These are phyloP conservation scores for Melanostoma mellinum DNA, from an alignment of 2,888 invertebrate genomes.

Conservation along the genomic window DNA sequence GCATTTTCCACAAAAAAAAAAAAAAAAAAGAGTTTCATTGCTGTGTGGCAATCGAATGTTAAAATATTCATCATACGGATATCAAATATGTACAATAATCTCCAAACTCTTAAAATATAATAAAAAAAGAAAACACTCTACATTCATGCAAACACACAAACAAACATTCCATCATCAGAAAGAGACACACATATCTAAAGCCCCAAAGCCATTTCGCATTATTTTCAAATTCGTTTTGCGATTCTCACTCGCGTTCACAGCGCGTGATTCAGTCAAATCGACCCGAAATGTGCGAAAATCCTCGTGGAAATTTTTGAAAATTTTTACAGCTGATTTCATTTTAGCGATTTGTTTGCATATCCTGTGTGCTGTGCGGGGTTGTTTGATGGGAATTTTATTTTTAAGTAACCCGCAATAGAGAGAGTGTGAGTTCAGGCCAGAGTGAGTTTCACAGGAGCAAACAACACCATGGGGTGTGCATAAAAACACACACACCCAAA, in stretches of 20 bases:
- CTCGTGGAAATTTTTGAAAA: slow-evolving; percentile 82
- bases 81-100: slow-evolving; percentile 63
- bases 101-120: slow-evolving; percentile 41
- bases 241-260: slow-evolving; percentile 46
- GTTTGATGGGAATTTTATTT: slow-evolving; percentile 70
- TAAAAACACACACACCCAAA: slow-evolving; percentile 28
- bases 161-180: slow-evolving; percentile 1
- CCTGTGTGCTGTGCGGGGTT: slow-evolving; percentile 46
- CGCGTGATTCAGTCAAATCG: slow-evolving; percentile 72
- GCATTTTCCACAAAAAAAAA: too few species aligned
- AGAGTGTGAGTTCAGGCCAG: slow-evolving; percentile 13
- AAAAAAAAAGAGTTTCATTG: too few species aligned
- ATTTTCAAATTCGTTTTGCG: slow-evolving; percentile 68
- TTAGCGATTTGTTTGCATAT: slow-evolving; percentile 75
- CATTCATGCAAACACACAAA: slow-evolving; percentile 7
- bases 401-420: slow-evolving; percentile 46
- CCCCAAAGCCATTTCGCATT: slow-evolving; percentile 66
- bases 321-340: slow-evolving; percentile 82
- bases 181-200: slow-evolving; percentile 14
- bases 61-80: slow-evolving; percentile 61
- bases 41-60: slow-evolving; percentile 52
- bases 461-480: slow-evolving; percentile 55
- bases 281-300: slow-evolving; percentile 80
- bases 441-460: slow-evolving; percentile 26
- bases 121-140: not conserved